Evolutionary conservation across 2,797 vertebrate genomes (phyloP).

Genomic region (Petrocephalus sullivani): DNA sequence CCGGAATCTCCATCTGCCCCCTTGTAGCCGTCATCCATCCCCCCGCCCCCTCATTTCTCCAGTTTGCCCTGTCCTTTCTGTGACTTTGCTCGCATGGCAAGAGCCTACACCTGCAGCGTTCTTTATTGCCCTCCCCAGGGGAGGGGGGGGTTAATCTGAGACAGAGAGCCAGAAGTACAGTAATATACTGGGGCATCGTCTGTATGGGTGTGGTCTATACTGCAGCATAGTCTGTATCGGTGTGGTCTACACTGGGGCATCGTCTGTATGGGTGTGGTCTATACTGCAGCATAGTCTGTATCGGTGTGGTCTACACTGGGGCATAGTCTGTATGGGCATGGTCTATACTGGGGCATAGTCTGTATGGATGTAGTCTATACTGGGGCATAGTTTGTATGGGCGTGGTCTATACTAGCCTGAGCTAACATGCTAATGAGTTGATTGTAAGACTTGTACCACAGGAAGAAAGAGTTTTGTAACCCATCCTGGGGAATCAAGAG

Average conservation of each 20-base stretch:
- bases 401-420: not conserved
- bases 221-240: not conserved
- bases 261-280: not conserved
- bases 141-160: constrained; percentile 35
- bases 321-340: not conserved
- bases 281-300: not conserved
- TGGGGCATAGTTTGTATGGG: not conserved
- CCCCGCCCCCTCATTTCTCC: constrained; percentile 16
- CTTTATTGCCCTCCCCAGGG: constrained; percentile 36
- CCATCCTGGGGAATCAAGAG: not conserved
- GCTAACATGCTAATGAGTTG: not conserved
- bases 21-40: not conserved
- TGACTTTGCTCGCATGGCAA: constrained; percentile 55
- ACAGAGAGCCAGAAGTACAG: constrained; percentile 40
- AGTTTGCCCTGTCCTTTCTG: constrained; percentile 46
- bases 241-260: not conserved
- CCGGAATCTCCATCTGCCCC: not conserved
- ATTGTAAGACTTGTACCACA: not conserved
- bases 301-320: not conserved
- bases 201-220: not conserved
- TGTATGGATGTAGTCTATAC: not conserved
- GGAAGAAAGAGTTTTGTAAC: not conserved
- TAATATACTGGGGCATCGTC: not conserved
- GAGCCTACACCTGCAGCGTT: constrained; percentile 34
- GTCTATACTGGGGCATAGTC: not conserved